phyloP scores from a whole-genome alignment of 2,113 vertebrate genomes.

The Stegostoma tigrinum region DNA sequence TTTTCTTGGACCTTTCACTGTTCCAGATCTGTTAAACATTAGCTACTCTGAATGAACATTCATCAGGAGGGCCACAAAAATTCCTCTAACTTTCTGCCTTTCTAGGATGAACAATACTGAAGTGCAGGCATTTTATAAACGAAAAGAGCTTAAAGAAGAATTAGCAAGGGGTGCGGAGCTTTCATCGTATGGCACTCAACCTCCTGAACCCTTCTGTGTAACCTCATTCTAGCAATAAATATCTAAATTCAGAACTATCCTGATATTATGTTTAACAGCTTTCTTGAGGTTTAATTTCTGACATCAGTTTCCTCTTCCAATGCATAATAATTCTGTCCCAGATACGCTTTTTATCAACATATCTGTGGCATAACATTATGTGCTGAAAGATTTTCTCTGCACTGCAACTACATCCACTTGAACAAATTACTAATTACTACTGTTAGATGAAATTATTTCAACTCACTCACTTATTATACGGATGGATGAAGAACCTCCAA shows the following conservation, averaged over 20 bases:
- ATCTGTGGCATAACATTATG: neutral
- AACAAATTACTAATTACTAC: neutral
- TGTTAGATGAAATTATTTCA: neutral
- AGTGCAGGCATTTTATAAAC: neutral
- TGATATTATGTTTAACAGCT: neutral
- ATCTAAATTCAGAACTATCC: neutral
- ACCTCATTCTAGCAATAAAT: neutral
- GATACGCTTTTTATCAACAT: neutral
- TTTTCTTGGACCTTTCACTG: neutral
- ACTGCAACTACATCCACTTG: neutral
- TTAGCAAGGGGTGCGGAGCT: neutral
- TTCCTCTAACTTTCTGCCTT: neutral
- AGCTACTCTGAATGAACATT: neutral
- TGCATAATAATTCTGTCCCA: neutral
- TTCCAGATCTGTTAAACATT: neutral
- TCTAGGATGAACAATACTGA: neutral
- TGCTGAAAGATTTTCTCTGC: neutral
- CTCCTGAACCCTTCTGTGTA: neutral
- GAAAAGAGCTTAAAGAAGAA: neutral
- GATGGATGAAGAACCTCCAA: neutral
- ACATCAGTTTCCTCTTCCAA: neutral
- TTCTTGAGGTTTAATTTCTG: neutral
- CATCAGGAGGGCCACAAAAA: neutral
- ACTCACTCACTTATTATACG: neutral
- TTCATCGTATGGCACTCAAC: neutral